Percentiles rank a stretch among this genome's conserved stretches.
These are phyloP conservation scores for Ursus arctos DNA, from an alignment of 2,113 vertebrate genomes.

Conservation along the genomic window DNA sequence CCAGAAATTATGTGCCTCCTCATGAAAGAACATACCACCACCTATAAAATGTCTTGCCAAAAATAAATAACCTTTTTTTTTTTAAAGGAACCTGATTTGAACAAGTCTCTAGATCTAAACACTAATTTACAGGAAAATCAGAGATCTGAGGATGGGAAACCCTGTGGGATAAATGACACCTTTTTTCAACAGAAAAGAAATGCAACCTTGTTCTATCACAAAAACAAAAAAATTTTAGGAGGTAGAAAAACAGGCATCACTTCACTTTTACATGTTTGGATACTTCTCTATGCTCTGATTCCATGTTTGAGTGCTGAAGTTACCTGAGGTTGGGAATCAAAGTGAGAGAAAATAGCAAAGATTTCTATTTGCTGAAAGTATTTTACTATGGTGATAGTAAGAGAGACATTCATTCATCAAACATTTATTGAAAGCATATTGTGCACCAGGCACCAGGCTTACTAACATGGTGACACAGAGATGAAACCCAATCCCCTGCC, in stretches of 20 bases:
- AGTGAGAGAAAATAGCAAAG: conserved; percentile 28
- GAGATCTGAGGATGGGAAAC: background rate
- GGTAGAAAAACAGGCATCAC: background rate
- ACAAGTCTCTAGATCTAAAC: background rate
- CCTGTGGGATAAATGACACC: background rate
- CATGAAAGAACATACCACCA: background rate
- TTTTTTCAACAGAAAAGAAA: background rate
- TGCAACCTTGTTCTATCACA: background rate
- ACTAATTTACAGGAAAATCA: conserved; percentile 3
- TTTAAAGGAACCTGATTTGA: background rate
- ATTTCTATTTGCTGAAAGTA: conserved; percentile 55
- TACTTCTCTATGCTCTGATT: background rate
- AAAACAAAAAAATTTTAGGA: background rate
- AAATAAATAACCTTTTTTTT: background rate
- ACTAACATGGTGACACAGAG: conserved; percentile 40
- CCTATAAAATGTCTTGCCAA: background rate
- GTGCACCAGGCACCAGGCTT: background rate
- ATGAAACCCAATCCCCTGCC: conserved; percentile 6
- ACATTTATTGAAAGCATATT: conserved; percentile 59
- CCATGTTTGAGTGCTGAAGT: background rate
- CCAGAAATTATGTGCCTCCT: background rate
- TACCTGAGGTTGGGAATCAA: conserved; percentile 34
- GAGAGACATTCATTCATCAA: conserved; percentile 52
- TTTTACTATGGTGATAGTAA: background rate
- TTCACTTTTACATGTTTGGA: background rate